Percentiles rank a stretch among this genome's conserved stretches.
Conservation (phyloP, 2,797 vertebrate species). For the Sebastes minor region DNA sequence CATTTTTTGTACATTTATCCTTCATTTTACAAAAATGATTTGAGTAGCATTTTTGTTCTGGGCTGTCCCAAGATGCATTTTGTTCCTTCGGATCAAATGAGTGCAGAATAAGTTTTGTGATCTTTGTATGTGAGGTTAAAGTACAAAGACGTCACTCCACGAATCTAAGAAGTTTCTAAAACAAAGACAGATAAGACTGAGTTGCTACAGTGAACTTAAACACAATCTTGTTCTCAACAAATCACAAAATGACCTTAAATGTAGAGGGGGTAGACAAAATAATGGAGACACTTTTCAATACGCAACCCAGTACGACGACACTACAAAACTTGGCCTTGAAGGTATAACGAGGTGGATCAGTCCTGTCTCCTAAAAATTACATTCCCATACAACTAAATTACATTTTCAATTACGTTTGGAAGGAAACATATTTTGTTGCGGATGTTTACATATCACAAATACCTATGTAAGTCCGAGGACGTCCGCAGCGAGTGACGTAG, state of each 20-base stretch:
- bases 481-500: too few species aligned
- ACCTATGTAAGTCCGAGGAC: too few species aligned
- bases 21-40: not conserved
- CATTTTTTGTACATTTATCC: not conserved
- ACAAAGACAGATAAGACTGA: not conserved
- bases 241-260: not conserved
- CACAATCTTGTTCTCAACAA: not conserved
- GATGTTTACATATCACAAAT: too few species aligned
- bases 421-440: too few species aligned
- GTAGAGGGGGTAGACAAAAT: slow-evolving; percentile 4
- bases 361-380: too few species aligned
- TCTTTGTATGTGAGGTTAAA: not conserved
- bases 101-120: not conserved
- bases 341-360: not conserved
- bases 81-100: not conserved
- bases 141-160: not conserved
- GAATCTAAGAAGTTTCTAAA: slow-evolving; percentile 1
- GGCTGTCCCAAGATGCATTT: not conserved
- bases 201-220: not conserved
- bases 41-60: not conserved
- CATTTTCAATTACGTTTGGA: too few species aligned
- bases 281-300: not conserved
- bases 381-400: too few species aligned
- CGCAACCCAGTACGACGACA: not conserved
- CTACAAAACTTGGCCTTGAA: not conserved